phyloP scores from a whole-genome alignment of 1,140 invertebrate genomes.

The Ephestia elutella region DNA sequence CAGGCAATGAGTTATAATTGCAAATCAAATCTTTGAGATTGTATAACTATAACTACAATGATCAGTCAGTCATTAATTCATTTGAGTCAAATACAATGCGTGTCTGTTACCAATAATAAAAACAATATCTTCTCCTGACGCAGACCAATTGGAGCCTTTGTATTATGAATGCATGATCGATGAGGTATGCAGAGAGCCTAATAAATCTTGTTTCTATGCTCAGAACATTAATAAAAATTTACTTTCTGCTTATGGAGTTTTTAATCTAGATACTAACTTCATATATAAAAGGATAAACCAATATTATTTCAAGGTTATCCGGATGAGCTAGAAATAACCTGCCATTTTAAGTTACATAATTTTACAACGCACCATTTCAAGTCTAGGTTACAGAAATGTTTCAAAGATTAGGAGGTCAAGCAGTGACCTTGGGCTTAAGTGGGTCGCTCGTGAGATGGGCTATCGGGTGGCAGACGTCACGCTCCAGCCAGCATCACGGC shows the following conservation, averaged over 20 bases:
- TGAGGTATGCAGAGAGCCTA: conserved; percentile 18
- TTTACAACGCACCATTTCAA: conserved; percentile 21
- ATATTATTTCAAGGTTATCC: background rate
- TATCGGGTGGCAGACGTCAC: conserved; percentile 69
- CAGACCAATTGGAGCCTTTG: conserved; percentile 21
- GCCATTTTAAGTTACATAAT: background rate
- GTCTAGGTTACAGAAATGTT: conserved; percentile 46
- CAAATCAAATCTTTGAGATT: background rate
- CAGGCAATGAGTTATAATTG: background rate
- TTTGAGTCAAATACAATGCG: conserved; percentile 4
- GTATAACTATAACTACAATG: conserved; percentile 13
- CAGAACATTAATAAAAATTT: background rate
- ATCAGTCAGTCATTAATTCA: conserved; percentile 13
- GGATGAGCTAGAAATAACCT: background rate
- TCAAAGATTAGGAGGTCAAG: conserved; percentile 60
- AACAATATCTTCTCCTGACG: conserved; percentile 17
- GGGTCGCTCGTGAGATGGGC: conserved; percentile 68
- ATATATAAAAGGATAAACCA: too few species aligned
- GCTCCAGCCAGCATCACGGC: conserved; percentile 39
- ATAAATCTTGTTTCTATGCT: background rate
- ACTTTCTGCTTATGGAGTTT: background rate
- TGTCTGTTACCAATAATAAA: conserved; percentile 15
- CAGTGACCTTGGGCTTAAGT: conserved; percentile 67
- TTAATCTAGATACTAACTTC: too few species aligned
- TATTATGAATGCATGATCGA: conserved; percentile 23